These are phyloP conservation scores for Antitype chi DNA, from an alignment of 2,888 invertebrate species.

Conservation along the genomic window DNA sequence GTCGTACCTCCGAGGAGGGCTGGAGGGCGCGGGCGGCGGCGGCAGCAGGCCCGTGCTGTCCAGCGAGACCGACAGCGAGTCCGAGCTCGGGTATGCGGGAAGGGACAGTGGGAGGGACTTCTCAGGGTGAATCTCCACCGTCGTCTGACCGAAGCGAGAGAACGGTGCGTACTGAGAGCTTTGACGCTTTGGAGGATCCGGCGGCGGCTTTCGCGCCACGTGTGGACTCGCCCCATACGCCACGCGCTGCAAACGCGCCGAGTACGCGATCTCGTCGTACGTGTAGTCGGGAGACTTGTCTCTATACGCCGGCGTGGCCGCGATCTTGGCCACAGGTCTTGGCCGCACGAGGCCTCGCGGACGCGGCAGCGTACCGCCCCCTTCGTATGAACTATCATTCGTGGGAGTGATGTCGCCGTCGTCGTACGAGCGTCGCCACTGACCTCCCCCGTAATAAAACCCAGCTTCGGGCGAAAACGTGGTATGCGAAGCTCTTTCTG, in stretches of 20 bases:
- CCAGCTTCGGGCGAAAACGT: slow-evolving; percentile 91
- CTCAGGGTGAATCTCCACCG: slow-evolving; percentile 91
- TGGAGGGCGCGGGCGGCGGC: slow-evolving; percentile 92
- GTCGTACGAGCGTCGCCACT: slow-evolving; percentile 95
- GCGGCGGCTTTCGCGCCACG: slow-evolving; percentile 94
- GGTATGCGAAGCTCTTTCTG: slow-evolving; percentile 91
- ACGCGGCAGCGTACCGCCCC: slow-evolving; percentile 96
- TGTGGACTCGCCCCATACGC: slow-evolving; percentile 93
- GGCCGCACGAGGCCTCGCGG: slow-evolving; percentile 95
- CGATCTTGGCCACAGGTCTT: slow-evolving; percentile 95
- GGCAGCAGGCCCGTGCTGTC: slow-evolving; percentile 92
- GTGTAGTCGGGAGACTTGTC: slow-evolving; percentile 87
- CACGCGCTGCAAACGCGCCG: slow-evolving; percentile 88
- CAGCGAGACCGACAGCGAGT: slow-evolving; percentile 91
- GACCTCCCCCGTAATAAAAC: slow-evolving; percentile 90
- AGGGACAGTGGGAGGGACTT: slow-evolving; percentile 91
- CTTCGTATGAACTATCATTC: slow-evolving; percentile 93
- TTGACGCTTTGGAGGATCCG: slow-evolving; percentile 95
- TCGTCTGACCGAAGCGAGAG: slow-evolving; percentile 90
- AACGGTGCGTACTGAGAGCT: slow-evolving; percentile 90
- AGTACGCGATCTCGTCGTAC: slow-evolving; percentile 88
- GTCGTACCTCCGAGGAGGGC: slow-evolving; percentile 90
- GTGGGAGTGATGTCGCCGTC: slow-evolving; percentile 97
- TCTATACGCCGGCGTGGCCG: slow-evolving; percentile 89
- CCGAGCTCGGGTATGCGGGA: slow-evolving; percentile 92